Evolutionary conservation across 2,797 vertebrate species (phyloP), one percentile per base, ranked within the genome.

Genomic region (Pyrocephalus nanus): DNA sequence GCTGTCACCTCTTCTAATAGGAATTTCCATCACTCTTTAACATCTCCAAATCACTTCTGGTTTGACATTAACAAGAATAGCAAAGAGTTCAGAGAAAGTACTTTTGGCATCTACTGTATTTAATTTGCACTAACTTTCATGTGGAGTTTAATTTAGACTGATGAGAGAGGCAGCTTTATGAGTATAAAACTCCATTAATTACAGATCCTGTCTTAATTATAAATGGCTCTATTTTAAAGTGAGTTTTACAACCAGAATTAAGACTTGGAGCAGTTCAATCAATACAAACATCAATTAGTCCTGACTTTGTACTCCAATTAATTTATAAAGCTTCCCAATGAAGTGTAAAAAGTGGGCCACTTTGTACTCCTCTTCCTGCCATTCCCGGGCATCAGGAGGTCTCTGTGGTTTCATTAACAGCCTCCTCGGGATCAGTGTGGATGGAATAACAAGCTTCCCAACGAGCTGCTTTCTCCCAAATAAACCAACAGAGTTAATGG

Each of bases 251-350:
- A 95, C 88, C 75, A 73, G 92, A 92, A 96, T 96, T 95, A 96
- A 95, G 92, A 81, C 86, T 92, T 82, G 90, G 73, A 96, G 91
- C 82, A 94, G 90, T 95, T 95, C 93, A 95, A 96, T 97, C 95
- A 94, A 96, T 97, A 93, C 88, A 95, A 96, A 96, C 96, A 97
- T 94, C 96, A 97, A 96, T 97, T 97, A 97, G 88, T 86, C 82
- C 72, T 34, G 84, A 93, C 95, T 95, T 96, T 93, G 89, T 95
- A 90, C 84, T 92, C 77, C 90, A 94, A 80, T 96, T 96, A 96
- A 88, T 96, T 96, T 81, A 51, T 81, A 53, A 84, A 91, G 88
- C 90, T 93, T 91, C 71, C 88, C 92, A 96, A 42, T 76, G 91
- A 93, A 87, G 84, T 85, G 84, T 92, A 81, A 77, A 57, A 70